Evolutionary conservation across 2,888 invertebrate species (phyloP), one percentile per base, ranked within the genome.

Genomic region (Tachystola acroxantha): DNA sequence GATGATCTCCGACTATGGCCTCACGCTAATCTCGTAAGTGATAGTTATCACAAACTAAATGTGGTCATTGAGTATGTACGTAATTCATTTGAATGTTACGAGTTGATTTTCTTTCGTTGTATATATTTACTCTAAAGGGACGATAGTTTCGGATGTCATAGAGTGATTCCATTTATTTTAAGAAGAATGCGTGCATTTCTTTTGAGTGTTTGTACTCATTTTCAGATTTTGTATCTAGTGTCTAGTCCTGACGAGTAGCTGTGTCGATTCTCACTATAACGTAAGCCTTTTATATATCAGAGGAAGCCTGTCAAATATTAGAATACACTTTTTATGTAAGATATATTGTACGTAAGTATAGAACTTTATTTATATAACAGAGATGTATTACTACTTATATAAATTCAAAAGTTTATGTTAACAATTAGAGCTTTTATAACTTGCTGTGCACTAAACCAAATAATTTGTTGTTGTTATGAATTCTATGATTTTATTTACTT

Each of bases 121-220:
- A 79, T 72, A 79, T 81, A 77, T 74, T 76, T 74, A 76, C 73
- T 73, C 42, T 48, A 44, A 47, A 49, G 53, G 36, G 53, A 50
- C 68, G 60, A 57, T 64, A 67, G 71, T 71, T 66, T 74, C 72
- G 64, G 66, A 67, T 65, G 70, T 77, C 78, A 74, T 69, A 70
- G 74, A 74, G 78, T 77, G 85, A 85, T 86, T 86, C 85, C 85
- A 86, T 85, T 84, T 86, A 77, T 73, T 79, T 64, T 85, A 84
- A 84, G 84, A 76, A 68, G 82, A 74, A 81, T 85, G 85, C 79
- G 72, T 85, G 85, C 81, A 85, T 85, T 85, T 86, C 79, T 82
- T 16, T 69, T 70, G 84, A 79, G 74, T 85, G 84, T 78, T 70
- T 81, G 82, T 80, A 79, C 73, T 84, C 80, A 78, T 78, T 74